Evolutionary conservation across 2,113 vertebrate species (phyloP).

Genomic region (Ivindomyrus marchei): DNA sequence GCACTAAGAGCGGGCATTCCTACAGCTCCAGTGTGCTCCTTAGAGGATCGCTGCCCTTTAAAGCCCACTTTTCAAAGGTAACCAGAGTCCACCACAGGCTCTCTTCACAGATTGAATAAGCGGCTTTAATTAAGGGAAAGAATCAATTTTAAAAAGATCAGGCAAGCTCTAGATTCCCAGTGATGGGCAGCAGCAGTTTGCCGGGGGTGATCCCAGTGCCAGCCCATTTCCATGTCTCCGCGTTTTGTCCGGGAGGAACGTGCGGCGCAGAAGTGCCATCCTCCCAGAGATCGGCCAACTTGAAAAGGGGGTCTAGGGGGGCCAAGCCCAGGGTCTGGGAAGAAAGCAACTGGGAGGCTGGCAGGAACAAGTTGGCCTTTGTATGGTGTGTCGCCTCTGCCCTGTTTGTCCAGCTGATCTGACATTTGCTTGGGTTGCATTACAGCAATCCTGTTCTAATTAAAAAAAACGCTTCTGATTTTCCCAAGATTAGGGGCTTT

Average conservation of each 20-base stretch:
- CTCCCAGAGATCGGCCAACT: background rate
- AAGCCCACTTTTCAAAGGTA: conserved; percentile 20
- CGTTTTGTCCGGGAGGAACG: background rate
- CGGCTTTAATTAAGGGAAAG: conserved; percentile 14
- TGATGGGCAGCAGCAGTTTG: background rate
- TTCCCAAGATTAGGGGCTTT: conserved; percentile 55
- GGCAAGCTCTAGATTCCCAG: background rate
- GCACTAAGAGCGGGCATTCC: conserved; percentile 10
- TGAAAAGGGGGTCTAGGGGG: background rate
- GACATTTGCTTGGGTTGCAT: conserved; percentile 54
- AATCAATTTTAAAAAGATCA: conserved; percentile 19
- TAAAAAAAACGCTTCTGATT: conserved; percentile 58
- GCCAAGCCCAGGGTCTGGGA: conserved; percentile 28
- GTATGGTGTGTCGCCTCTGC: conserved; percentile 45
- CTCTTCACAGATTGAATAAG: conserved; percentile 12
- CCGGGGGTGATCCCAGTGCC: background rate
- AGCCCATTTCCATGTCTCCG: background rate
- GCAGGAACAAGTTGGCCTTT: conserved; percentile 50
- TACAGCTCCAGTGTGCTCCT: conserved; percentile 20
- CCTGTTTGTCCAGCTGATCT: conserved; percentile 48
- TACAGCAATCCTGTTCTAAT: conserved; percentile 63
- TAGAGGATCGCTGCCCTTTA: conserved; percentile 23
- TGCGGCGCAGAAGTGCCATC: background rate
- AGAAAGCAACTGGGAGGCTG: conserved; percentile 37
- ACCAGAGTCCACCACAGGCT: conserved; percentile 5